Evolutionary conservation across 2,113 vertebrate species (phyloP), one percentile per base, ranked within the genome.

Genomic region (Triplophysa dalaica): DNA sequence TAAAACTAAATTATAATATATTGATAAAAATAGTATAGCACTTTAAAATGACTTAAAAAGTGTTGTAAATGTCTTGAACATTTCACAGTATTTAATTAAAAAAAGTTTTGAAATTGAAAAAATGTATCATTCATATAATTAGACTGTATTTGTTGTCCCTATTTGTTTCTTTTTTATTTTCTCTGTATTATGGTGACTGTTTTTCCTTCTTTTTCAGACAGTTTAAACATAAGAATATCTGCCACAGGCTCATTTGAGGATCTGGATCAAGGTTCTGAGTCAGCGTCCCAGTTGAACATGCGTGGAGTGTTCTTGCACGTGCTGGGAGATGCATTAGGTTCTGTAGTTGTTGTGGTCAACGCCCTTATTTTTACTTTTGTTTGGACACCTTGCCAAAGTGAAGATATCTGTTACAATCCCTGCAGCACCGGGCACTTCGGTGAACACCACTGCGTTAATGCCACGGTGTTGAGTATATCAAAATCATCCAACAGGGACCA

Each of bases 271-370:
- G 85, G 87, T 65, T 92, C 92, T 1, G 91, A 92, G 41, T 89
- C 91, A 2, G 89, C 92, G 0, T 92, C 88, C 0, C 93, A 95
- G 33, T 92, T 95, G 50, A 95, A 95, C 90, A 95, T 94, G 94
- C 93, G 92, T 75, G 94, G 94, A 77, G 94, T 96, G 77, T 95
- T 95, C 75, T 91, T 95, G 73, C 94, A 95, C 66, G 93, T 96
- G 63, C 92, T 96, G 24, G 94, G 94, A 66, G 94, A 95, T 85
- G 94, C 94, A 48, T 84, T 95, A 84, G 94, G 95, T 81, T 96
- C 95, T 9, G 93, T 95, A 72, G 94, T 94, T 80, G 94, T 96
- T 67, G 93, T 96, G 22, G 83, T 95, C 63, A 95, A 95, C 82
- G 94, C 95, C 66, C 87, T 93, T 75, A 86, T 95, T 65, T 96